Evolutionary conservation across 2,888 invertebrate species (phyloP), one percentile per base, ranked within the genome.

Genomic region (Tipula confusa): DNA sequence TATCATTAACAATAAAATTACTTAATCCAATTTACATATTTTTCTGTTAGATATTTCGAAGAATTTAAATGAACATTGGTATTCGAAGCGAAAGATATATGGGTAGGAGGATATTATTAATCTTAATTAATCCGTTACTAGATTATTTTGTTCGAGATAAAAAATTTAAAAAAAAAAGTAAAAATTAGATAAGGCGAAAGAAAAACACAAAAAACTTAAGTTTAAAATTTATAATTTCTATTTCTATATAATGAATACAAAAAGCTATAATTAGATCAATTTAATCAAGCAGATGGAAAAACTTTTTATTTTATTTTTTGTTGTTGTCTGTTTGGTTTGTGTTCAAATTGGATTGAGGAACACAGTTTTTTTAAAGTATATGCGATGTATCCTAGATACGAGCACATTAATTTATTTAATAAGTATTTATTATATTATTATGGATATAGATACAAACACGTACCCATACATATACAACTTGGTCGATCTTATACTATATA

Each of bases 271-370:
- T 64, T 64, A 64, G 64, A 64, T 64, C 64, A 64, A 64, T 64
- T 64, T 64, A 64, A 64, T 64, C 64, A 64, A 64, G 64, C 64
- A 64, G 64, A 64, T 64, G 64, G 64, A 64, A 64, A 64, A 64
- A 24, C 24, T 64, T 64, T 64, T 7, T 15, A 18, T 43, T 43
- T 15, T 43, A 0, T 18, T 64, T 64, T 64, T 64, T 18, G 18
- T 18, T 64, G 18, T 24, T 4, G 43, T 43, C 15, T 11, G 6
- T 15, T 64, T 24, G 15, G 43, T 43, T 43, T 11, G 6, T 15
- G 43, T 43, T 64, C 9, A 64, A 64, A 64, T 64, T 24, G 64
- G 64, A 64, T 64, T 64, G 64, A 64, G 64, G 24, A 64, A 64
- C 64, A 64, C 9, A 64, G n/a, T n/a, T 64, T 64, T 64, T 64